Evolutionary conservation across 2,888 invertebrate genomes (phyloP), one percentile per base, ranked within the genome.

Genomic region (Opisthograptis luteolata): DNA sequence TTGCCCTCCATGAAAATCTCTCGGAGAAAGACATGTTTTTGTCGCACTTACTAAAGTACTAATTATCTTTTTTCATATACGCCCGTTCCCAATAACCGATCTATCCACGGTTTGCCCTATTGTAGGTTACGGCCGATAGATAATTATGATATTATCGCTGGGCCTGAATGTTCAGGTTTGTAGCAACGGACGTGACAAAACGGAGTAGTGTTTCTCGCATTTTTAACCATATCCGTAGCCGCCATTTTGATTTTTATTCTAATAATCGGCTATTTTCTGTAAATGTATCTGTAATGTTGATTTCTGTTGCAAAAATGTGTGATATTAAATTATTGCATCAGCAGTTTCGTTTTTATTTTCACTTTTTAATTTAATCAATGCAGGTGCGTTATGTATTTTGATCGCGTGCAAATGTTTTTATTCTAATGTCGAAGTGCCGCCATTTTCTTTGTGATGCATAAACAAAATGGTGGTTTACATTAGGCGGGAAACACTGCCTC

Each of bases 241-340:
- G 47, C 41, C 41, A 35, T 42, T 39, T 41, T 36, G 14, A 37
- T 44, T 25, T 25, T 7, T 9, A 36, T n/a, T 19, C 2, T 34
- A 46, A 45, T 34, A 41, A 10, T 20, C 43, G 8, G 12, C 34
- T 34, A 17, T 20, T 31, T 52, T 35, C 41, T 50, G 41, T 50
- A 20, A 19, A 50, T 47, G 27, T 46, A 45, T 6, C 45, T 55
- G 49, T 53, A 55, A 34, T 27, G 30, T 45, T 49, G 32, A 49
- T 53, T 48, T 49, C 30, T 55, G 39, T 55, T 50, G 52, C 42
- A 42, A 54, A 50, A 55, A 46, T 57, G 36, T 60, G 53, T 50
- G 58, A 58, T 55, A 60, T 58, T 60, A 58, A 58, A 58, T 46
- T 58, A 55, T 55, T 57, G 52, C 45, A 55, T 48, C 44, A 47